These are phyloP conservation scores for Synchiropus splendidus DNA, from an alignment of 2,113 vertebrate genomes.

Conservation along the genomic window DNA sequence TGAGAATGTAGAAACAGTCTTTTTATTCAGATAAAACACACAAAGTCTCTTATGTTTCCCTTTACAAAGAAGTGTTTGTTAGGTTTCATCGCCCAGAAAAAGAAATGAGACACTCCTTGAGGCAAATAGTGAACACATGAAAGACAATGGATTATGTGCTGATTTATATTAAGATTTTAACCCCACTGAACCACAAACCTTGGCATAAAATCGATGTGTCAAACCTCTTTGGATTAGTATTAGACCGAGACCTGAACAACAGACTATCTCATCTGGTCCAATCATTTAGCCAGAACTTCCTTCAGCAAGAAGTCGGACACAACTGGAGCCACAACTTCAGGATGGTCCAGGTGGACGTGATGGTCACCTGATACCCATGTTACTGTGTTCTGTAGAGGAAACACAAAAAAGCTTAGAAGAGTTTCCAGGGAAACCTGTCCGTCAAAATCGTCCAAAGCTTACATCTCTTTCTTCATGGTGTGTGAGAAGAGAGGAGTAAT, in stretches of 20 bases:
- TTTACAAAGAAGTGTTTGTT: too few relatives aligned
- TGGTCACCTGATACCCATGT: slow-evolving; percentile 38
- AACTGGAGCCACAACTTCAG: slow-evolving; percentile 28
- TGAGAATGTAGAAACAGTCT: too few relatives aligned
- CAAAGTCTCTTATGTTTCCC: too few relatives aligned
- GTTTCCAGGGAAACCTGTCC: neutral
- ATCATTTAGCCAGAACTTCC: slow-evolving; percentile 7
- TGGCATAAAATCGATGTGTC: too few relatives aligned
- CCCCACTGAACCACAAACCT: too few relatives aligned
- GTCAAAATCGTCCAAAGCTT: slow-evolving; percentile 25
- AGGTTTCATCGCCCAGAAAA: too few relatives aligned
- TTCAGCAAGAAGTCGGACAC: slow-evolving; percentile 48
- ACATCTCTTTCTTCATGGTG: slow-evolving; percentile 36
- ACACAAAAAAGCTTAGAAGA: neutral
- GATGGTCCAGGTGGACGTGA: slow-evolving; percentile 49
- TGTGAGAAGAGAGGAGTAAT: slow-evolving; percentile 12
- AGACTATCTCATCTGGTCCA: neutral
- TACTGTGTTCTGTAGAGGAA: slow-evolving; percentile 29
- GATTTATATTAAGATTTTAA: too few relatives aligned
- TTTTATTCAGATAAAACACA: too few relatives aligned
- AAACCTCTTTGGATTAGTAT: neutral
- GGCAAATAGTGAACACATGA: too few relatives aligned
- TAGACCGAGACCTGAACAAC: too few relatives aligned
- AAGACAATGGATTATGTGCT: too few relatives aligned
- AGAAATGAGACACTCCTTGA: too few relatives aligned